phyloP scores from a whole-genome alignment of 2,888 invertebrate species.

The Acanthosoma haemorrhoidale region DNA sequence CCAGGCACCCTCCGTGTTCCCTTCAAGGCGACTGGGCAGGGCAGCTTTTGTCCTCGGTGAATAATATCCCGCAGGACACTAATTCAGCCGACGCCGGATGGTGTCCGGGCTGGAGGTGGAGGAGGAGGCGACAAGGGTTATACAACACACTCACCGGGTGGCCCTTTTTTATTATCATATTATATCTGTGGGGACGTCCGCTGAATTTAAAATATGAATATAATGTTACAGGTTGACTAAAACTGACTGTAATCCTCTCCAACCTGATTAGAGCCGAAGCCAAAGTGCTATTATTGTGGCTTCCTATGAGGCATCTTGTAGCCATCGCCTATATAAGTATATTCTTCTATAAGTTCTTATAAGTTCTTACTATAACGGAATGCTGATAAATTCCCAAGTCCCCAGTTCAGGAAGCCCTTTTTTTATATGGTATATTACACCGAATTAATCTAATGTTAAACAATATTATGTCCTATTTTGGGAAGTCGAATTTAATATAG shows the following conservation, averaged over 20 bases:
- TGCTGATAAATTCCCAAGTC: too few species aligned
- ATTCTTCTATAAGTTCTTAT: too few species aligned
- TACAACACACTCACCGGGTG: not conserved
- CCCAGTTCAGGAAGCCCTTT: too few species aligned
- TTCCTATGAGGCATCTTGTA: not conserved
- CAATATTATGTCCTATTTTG: too few species aligned
- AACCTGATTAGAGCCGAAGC: not conserved
- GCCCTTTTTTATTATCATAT: not conserved
- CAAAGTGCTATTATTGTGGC: not conserved
- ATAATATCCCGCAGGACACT: not conserved
- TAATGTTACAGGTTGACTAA: not conserved
- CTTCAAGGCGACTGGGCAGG: not conserved
- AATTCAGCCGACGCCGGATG: not conserved
- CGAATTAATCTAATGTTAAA: too few species aligned
- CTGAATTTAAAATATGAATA: not conserved
- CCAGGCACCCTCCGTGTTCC: not conserved
- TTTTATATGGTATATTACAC: too few species aligned
- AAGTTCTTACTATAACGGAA: too few species aligned
- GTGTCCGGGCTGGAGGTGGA: too few species aligned
- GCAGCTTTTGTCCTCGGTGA: not conserved
- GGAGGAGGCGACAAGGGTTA: not conserved
- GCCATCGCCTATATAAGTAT: too few species aligned
- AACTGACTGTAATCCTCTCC: not conserved
- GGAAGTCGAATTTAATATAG: too few species aligned
- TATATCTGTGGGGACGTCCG: not conserved